phyloP scores from a whole-genome alignment of 1,140 invertebrate genomes.

The Berghia stephanieae region DNA sequence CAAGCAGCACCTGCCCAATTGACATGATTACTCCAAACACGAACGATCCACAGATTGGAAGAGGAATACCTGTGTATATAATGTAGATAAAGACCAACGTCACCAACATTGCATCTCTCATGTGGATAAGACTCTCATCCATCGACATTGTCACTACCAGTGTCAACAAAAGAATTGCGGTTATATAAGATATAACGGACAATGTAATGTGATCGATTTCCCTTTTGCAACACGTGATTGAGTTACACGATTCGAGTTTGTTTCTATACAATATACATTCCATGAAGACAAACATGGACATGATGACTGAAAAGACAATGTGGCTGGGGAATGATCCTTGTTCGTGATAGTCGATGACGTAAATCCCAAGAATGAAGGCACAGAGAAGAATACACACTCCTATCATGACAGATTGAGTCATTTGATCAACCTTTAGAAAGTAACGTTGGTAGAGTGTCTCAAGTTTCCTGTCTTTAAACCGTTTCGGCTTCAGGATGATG shows the following conservation, averaged over 20 bases:
- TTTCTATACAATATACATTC: constrained; percentile 11
- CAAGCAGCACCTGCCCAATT: too few relatives aligned
- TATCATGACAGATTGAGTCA: constrained; percentile 16
- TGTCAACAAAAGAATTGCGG: background rate
- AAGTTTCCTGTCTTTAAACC: constrained; percentile 13
- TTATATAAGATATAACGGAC: background rate
- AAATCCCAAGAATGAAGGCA: constrained; percentile 18
- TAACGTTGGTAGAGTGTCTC: constrained; percentile 29
- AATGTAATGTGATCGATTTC: background rate
- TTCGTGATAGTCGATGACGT: constrained; percentile 8
- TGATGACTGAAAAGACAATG: background rate
- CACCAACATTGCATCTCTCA: constrained; percentile 14
- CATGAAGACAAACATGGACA: background rate
- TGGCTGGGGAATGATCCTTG: background rate
- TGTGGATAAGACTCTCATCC: background rate
- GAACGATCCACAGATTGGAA: background rate
- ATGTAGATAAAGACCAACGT: constrained; percentile 30
- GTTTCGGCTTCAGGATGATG: background rate
- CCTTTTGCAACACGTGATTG: too few relatives aligned
- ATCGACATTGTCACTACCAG: constrained; percentile 16
- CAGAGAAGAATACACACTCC: constrained; percentile 13
- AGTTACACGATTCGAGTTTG: too few relatives aligned
- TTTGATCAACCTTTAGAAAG: constrained; percentile 29
- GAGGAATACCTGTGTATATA: constrained; percentile 26
- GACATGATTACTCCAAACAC: background rate